phyloP scores from a whole-genome alignment of 2,888 invertebrate species.

The Syrista parreyssii region DNA sequence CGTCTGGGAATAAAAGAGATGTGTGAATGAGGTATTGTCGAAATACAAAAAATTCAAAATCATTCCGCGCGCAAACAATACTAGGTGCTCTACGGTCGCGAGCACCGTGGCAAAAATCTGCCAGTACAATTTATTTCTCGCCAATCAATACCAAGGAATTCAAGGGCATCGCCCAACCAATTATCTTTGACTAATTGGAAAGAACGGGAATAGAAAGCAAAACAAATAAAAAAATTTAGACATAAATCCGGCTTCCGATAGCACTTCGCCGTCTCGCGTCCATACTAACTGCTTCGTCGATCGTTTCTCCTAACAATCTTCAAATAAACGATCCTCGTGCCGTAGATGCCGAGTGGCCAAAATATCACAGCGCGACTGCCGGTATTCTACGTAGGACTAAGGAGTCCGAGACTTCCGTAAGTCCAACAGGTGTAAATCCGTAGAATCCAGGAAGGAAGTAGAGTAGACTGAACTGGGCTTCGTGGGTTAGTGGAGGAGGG shows the following conservation, averaged over 20 bases:
- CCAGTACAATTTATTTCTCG: constrained; percentile 59
- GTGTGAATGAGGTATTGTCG: too few relatives aligned
- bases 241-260: background rate
- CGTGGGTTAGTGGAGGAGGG: constrained; percentile 41
- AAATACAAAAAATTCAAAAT: too few relatives aligned
- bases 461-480: constrained; percentile 36
- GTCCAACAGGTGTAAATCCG: constrained; percentile 64
- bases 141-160: constrained; percentile 65
- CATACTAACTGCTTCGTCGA: background rate
- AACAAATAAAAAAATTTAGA: background rate
- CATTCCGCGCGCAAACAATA: too few relatives aligned
- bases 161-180: constrained; percentile 66
- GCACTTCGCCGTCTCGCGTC: background rate
- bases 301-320: background rate
- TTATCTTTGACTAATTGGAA: constrained; percentile 58
- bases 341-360: too few relatives aligned
- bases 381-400: constrained; percentile 37
- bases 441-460: constrained; percentile 32
- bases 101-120: constrained; percentile 43
- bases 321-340: too few relatives aligned
- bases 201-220: background rate
- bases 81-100: too few relatives aligned
- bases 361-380: too few relatives aligned
- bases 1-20: too few relatives aligned
- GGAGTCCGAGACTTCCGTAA: constrained; percentile 43